Evolutionary conservation across 1,140 invertebrate genomes (phyloP), one percentile per base, ranked within the genome.

Genomic region (Drusus annulatus): DNA sequence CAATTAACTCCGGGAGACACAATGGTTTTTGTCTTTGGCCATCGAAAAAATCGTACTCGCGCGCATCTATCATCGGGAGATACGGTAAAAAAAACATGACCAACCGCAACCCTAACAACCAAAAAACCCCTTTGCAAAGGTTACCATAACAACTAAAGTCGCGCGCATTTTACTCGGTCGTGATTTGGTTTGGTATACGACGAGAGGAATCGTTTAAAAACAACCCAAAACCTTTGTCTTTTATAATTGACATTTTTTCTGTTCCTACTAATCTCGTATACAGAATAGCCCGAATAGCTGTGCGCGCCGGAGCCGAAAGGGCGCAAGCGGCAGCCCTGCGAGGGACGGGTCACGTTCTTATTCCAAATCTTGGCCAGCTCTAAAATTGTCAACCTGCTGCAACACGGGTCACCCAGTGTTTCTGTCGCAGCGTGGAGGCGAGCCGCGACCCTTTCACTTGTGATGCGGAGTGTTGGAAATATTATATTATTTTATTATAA

Each of bases 161-260:
- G 60, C 17, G 21, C 52, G 60, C 3, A 16, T n/a, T 36, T 58
- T 15, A 16, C 36, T 5, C 5, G 2, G 16, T 28, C 17, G 50
- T 28, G 36, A 16, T 65, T 25, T 13, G 0, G 13, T 74, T 73
- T 74, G 71, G 52, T 15, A 6, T 21, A 45, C 36, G 45, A 15
- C 17, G 28, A 13, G 56, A 62, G 52, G 62, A 58, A 78, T 69
- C 76, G 76, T 78, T 78, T 81, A 28, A 73, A 79, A 82, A 82
- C 78, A 82, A 80, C 81, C 78, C 78, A 77, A 82, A 80, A 83
- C 81, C 81, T 83, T 83, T 83, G 81, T 83, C 81, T 83, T 83
- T 83, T 83, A 83, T 83, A 83, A 83, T 83, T 83, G 81, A 83
- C 81, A 83, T 83, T 83, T 83, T 83, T 83, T 83, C 79, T 80